Evolutionary conservation across 1,140 invertebrate species (phyloP), one percentile per base, ranked within the genome.

Genomic region (Drosophila arizonae): DNA sequence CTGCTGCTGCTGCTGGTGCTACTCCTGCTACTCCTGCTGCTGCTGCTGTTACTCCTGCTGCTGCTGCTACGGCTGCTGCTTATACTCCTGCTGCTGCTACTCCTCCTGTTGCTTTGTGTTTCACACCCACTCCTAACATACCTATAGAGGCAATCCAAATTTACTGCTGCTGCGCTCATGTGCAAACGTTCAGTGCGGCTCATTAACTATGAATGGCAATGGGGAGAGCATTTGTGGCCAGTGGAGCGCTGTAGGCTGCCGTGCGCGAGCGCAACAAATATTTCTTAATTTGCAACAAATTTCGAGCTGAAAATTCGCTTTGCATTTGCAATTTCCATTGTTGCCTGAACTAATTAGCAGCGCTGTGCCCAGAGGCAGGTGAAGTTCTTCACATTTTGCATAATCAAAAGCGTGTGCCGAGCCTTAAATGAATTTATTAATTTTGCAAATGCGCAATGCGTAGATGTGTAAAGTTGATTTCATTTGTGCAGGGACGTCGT

Each of bases 191-290:
- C 57, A 65, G 55, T 54, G 41, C 61, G 52, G 56, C 78, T 76
- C 81, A 86, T 86, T 86, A 86, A 67, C 67, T 67, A 65, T 56
- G 79, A 85, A 77, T 84, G 63, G 51, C 77, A 80, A 84, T 80
- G 58, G 68, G 73, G 13, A 52, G n/a, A 50, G 67, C 54, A 46
- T 45, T 28, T 50, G 46, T 54, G 46, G 52, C 61, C 55, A 55
- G 24, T 36, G 48, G 30, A 52, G 2, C 26, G 11, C n/a, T 13
- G 15, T 26, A 41, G 39, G 51, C 24, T 17, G 39, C 48, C 4
- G 17, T 4, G 3, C 24, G 4, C 30, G 21, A 50, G 15, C 10
- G 33, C 17, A 30, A 30, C 33, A 33, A 33, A 33, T 33, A 4
- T 30, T 30, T 30, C 28, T 30, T 4, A 36, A 36, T 36, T 71